Evolutionary conservation across 2,888 invertebrate species (phyloP), one percentile per base, ranked within the genome.

Genomic region (Drosophila anomalipes): DNA sequence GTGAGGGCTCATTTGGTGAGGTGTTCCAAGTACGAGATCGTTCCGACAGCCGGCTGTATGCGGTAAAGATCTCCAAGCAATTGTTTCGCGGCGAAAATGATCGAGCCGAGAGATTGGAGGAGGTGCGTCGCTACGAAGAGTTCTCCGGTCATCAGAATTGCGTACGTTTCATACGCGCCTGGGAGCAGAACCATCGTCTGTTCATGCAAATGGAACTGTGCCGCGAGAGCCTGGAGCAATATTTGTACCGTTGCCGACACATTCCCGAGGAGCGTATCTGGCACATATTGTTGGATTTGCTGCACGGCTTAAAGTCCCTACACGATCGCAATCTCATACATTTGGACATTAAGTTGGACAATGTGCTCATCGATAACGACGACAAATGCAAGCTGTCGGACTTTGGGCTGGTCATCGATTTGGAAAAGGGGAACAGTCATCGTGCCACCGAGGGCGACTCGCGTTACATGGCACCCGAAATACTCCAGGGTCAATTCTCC

Each of bases 301-400:
- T 94, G 19, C 82, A 93, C 74, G 96, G 95, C 28, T 91, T 97
- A 3, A 94, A 95, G 83, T 95, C 95, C 88, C 93, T 97, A 28
- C 97, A 97, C 90, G 94, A 95, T 71, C 94, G 95, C 62, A 94
- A 95, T 89, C 93, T 96, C 39, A 94, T 97, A 39, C 97, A 97
- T 91, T 94, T 97, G 92, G 97, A 97, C 93, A 95, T 97, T 41
- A 97, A 97, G 92, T 95, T 96, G 52, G 96, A 96, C 59, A 97
- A 97, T 92, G 96, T 97, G 58, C 95, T 97, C 86, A 94, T 97
- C 67, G 94, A 95, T 7, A 94, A 94, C 71, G 94, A 95, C 84
- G 95, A 95, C 22, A 91, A 91, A 22, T 97, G 95, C 91, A 97
- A 97, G 91, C 93, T 97, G 68, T 93, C 93, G 0, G 97, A 97